phyloP scores from a whole-genome alignment of 1,140 invertebrate species.

The Eueides isabella region DNA sequence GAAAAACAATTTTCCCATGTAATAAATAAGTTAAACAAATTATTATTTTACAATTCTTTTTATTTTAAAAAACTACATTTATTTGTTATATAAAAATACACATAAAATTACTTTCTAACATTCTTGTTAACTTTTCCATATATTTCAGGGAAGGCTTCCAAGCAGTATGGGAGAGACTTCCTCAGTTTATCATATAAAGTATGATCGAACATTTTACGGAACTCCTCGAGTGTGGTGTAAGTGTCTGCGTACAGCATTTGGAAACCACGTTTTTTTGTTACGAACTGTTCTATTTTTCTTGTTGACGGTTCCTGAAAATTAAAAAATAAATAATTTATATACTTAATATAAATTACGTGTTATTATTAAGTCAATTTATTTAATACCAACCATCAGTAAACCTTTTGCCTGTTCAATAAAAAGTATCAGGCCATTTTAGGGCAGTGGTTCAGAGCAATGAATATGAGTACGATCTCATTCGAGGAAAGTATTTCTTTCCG shows the following conservation, averaged over 20 bases:
- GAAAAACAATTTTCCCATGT: too few species aligned
- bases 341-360: too few species aligned
- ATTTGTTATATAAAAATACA: not conserved
- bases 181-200: conserved; percentile 88
- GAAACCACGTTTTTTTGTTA: conserved; percentile 87
- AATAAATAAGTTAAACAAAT: too few species aligned
- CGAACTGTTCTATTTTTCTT: conserved; percentile 87
- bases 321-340: too few species aligned
- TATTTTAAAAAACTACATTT: not conserved
- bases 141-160: conserved; percentile 90
- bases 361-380: too few species aligned
- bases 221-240: conserved; percentile 89
- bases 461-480: too few species aligned
- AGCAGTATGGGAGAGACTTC: conserved; percentile 82
- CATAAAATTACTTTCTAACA: conserved; percentile 77
- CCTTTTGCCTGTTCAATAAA: too few species aligned
- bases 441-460: too few species aligned
- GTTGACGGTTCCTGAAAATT: conserved; percentile 83
- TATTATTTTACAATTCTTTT: too few species aligned
- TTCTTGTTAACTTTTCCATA: conserved; percentile 90
- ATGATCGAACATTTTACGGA: conserved; percentile 93
- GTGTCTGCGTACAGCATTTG: conserved; percentile 95
- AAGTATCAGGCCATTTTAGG: too few species aligned
- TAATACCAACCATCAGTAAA: too few species aligned
- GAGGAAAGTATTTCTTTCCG: too few species aligned